phyloP scores from a whole-genome alignment of 2,797 vertebrate species.

The Cyprinodon diabolis region DNA sequence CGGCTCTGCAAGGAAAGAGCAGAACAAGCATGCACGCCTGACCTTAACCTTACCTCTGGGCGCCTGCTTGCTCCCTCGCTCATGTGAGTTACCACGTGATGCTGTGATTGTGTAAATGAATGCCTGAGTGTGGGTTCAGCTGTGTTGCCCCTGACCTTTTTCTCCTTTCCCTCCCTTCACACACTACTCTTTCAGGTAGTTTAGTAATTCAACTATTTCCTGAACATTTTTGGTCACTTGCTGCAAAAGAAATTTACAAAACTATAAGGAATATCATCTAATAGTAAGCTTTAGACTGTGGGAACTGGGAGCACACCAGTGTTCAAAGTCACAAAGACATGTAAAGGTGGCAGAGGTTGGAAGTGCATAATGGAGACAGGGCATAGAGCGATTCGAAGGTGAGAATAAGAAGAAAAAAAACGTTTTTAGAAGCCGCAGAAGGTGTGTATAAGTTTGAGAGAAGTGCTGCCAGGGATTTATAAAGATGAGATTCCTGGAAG shows the following conservation, averaged over 20 bases:
- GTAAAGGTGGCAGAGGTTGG: background rate
- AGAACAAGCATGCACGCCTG: slow-evolving; percentile 38
- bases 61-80: background rate
- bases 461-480: background rate
- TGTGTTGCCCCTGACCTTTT: background rate
- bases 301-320: background rate
- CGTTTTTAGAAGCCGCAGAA: background rate
- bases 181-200: background rate
- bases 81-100: background rate
- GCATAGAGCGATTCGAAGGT: background rate
- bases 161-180: background rate
- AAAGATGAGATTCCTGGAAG: background rate
- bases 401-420: background rate
- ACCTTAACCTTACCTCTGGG: slow-evolving; percentile 31
- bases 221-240: background rate
- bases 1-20: slow-evolving; percentile 36
- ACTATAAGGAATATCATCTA: background rate
- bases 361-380: background rate
- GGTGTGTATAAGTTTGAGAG: background rate
- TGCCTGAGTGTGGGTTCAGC: slow-evolving; percentile 11
- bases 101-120: slow-evolving; percentile 7
- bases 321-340: background rate
- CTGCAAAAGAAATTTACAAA: background rate
- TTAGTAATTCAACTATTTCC: background rate
- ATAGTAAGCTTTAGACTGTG: background rate